Conservation (phyloP, 2,113 vertebrate genomes). For the Psittacara wagleri region DNA sequence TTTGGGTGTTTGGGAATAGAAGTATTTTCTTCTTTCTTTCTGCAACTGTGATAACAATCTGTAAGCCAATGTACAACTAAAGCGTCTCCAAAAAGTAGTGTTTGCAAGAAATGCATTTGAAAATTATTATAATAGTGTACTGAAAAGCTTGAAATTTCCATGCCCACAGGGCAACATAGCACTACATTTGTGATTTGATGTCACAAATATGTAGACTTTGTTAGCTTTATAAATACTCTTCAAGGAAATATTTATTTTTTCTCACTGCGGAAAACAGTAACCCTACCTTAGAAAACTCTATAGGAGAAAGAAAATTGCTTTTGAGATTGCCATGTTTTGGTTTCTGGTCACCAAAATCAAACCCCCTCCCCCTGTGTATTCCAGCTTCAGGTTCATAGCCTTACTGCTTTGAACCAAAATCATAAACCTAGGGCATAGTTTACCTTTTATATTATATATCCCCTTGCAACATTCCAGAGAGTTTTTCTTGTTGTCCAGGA, state of each 20-base stretch:
- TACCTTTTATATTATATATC: background rate
- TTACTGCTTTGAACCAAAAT: background rate
- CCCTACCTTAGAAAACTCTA: background rate
- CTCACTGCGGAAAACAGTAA: background rate
- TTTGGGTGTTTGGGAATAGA: constrained; percentile 15
- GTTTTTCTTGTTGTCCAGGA: background rate
- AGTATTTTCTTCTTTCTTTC: constrained; percentile 51
- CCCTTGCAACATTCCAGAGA: background rate
- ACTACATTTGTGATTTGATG: constrained; percentile 52
- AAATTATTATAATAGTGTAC: constrained; percentile 48
- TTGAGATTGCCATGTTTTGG: background rate
- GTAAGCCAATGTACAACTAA: constrained; percentile 8
- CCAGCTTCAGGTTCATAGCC: background rate
- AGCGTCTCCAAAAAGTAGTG: constrained; percentile 25
- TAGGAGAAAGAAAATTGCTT: background rate
- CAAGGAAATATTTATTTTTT: constrained; percentile 39
- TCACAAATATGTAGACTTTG: constrained; percentile 15
- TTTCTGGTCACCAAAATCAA: background rate
- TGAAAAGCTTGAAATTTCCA: constrained; percentile 47
- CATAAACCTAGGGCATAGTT: background rate
- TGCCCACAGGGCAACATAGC: constrained; percentile 50
- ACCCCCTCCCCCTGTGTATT: background rate
- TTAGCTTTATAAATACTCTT: constrained; percentile 24
- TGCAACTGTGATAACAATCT: constrained; percentile 49
- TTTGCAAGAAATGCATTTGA: constrained; percentile 43